A percentile compares a stretch with the other conserved stretches of the same genome.
These are phyloP conservation scores for Pipistrellus nathusii DNA, from an alignment of 2,797 vertebrate genomes.

Conservation along the genomic window DNA sequence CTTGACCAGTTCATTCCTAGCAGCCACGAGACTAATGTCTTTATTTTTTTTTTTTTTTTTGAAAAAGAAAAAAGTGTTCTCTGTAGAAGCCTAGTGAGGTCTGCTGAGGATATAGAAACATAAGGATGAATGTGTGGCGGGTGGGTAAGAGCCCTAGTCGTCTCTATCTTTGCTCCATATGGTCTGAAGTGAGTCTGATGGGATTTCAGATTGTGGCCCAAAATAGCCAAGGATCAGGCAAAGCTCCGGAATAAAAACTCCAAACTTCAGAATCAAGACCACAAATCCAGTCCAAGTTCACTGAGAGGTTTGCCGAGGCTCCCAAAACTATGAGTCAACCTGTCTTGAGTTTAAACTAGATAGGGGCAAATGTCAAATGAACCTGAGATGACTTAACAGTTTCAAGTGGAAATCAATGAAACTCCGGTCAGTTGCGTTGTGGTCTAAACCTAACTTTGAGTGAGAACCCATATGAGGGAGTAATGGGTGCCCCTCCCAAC, in stretches of 20 bases:
- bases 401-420: slow-evolving; percentile 50
- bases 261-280: slow-evolving; percentile 65
- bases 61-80: slow-evolving; percentile 61
- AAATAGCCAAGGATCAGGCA: slow-evolving; percentile 59
- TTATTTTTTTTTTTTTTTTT: background rate
- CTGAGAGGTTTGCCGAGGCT: slow-evolving; percentile 79
- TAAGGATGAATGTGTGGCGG: slow-evolving; percentile 73
- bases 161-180: slow-evolving; percentile 78
- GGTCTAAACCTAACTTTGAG: slow-evolving; percentile 1
- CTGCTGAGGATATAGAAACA: slow-evolving; percentile 76
- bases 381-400: slow-evolving; percentile 59
- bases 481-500: background rate
- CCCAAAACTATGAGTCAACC: slow-evolving; percentile 74
- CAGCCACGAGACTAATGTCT: slow-evolving; percentile 78
- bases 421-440: slow-evolving; percentile 29
- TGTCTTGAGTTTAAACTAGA: slow-evolving; percentile 16
- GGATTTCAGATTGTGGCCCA: slow-evolving; percentile 73
- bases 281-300: slow-evolving; percentile 80
- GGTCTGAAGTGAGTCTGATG: slow-evolving; percentile 77
- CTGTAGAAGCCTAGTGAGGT: slow-evolving; percentile 75
- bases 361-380: slow-evolving; percentile 62
- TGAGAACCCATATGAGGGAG: slow-evolving; percentile 33
- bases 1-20: slow-evolving; percentile 82
- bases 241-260: slow-evolving; percentile 57
- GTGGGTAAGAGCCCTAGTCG: slow-evolving; percentile 65